Conservation (phyloP, 2,888 invertebrate genomes). For the Ellobium chinense region DNA sequence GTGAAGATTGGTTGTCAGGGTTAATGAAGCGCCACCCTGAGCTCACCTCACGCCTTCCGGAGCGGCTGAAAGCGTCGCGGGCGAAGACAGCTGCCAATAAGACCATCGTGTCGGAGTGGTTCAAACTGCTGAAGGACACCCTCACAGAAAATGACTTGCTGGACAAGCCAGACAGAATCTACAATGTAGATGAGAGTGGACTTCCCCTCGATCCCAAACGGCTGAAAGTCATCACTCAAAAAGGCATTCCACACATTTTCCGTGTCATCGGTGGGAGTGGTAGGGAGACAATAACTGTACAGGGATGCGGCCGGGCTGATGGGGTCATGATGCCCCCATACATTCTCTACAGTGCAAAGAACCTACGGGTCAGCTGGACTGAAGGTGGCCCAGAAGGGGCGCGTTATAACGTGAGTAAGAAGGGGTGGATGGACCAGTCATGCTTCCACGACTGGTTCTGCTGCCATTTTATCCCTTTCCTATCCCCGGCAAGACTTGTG, state of each 20-base stretch:
- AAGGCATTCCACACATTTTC: conserved; percentile 24
- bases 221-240: conserved; percentile 12
- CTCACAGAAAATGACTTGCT: conserved; percentile 2
- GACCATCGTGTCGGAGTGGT: neutral
- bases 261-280: conserved; percentile 12
- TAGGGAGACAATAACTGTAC: conserved; percentile 11
- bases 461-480: conserved; percentile 55
- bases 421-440: conserved; percentile 72
- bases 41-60: neutral
- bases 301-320: conserved; percentile 58
- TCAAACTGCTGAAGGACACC: conserved; percentile 1
- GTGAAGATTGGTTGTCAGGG: conserved; percentile 12
- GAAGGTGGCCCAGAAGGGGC: conserved; percentile 74
- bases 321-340: conserved; percentile 76
- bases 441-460: conserved; percentile 73
- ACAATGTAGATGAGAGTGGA: conserved; percentile 36
- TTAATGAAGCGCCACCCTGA: conserved; percentile 28
- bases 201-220: conserved; percentile 32
- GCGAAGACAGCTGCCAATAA: conserved; percentile 21
- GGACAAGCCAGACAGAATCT: conserved; percentile 18
- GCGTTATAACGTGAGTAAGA: conserved; percentile 75
- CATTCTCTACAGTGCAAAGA: conserved; percentile 78
- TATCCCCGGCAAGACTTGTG: conserved; percentile 1
- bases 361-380: conserved; percentile 77
- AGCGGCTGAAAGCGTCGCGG: conserved; percentile 9